These are phyloP conservation scores for Myripristis jacobus DNA, from an alignment of 2,797 vertebrate species.

Conservation along the genomic window DNA sequence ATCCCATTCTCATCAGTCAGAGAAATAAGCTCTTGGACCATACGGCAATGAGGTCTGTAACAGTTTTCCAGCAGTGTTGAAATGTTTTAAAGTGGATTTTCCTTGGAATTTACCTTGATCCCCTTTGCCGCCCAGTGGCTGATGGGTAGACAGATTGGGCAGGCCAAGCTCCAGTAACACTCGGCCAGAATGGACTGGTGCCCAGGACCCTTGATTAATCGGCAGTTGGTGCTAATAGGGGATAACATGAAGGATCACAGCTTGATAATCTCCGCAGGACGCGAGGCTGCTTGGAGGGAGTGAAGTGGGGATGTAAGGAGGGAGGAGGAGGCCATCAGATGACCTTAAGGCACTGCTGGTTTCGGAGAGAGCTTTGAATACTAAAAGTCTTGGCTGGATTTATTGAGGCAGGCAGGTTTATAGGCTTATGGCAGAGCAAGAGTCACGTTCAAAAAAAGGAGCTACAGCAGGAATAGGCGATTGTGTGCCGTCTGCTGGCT, in stretches of 20 bases:
- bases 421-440: constrained; percentile 17
- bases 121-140: not conserved
- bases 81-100: no score
- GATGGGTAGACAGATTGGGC: not conserved
- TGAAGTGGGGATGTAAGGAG: no score
- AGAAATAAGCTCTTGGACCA: no score
- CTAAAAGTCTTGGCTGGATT: constrained; percentile 26
- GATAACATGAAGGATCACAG: constrained; percentile 25
- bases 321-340: constrained; percentile 6
- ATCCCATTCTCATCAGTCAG: no score
- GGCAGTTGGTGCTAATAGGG: constrained; percentile 47
- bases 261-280: constrained; percentile 52
- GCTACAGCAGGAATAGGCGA: not conserved
- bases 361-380: constrained; percentile 26
- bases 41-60: no score
- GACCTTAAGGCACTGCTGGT: constrained; percentile 28
- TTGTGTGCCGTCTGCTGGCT: no score
- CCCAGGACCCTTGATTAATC: constrained; percentile 47
- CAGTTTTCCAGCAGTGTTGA: no score
- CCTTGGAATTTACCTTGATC: no score
- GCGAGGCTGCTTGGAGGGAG: not conserved
- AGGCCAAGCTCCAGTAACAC: constrained; percentile 8
- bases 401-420: constrained; percentile 18
- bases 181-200: constrained; percentile 26
- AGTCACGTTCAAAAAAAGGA: constrained; percentile 1